These are phyloP conservation scores for Antigone vipio DNA, from an alignment of 2,113 vertebrate genomes.

Conservation along the genomic window DNA sequence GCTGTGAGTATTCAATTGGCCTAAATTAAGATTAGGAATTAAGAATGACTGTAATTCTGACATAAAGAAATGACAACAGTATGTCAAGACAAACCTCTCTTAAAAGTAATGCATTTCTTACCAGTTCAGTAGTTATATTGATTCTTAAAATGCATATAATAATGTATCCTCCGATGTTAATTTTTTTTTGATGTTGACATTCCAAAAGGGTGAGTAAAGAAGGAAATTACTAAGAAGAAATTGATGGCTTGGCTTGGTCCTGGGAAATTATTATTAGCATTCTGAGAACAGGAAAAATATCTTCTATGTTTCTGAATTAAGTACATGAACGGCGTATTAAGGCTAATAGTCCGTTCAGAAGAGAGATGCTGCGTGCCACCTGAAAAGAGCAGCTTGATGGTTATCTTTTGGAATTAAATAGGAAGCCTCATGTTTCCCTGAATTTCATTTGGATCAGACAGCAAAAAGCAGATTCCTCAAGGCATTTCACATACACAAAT, in stretches of 20 bases:
- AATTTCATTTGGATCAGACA: background rate
- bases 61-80: background rate
- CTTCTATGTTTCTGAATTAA: background rate
- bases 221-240: background rate
- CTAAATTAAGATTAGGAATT: background rate
- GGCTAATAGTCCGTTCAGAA: background rate
- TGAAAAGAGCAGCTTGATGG: background rate
- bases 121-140: background rate
- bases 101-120: background rate
- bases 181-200: background rate
- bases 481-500: background rate
- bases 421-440: background rate
- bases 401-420: background rate
- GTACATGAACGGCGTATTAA: background rate
- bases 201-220: background rate
- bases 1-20: background rate
- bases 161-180: background rate
- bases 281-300: background rate
- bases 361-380: background rate
- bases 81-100: background rate
- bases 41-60: background rate
- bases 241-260: background rate
- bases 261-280: background rate
- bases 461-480: background rate
- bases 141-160: background rate